Conservation (phyloP, 2,797 vertebrate genomes). For the Ptychadena robeensis region DNA sequence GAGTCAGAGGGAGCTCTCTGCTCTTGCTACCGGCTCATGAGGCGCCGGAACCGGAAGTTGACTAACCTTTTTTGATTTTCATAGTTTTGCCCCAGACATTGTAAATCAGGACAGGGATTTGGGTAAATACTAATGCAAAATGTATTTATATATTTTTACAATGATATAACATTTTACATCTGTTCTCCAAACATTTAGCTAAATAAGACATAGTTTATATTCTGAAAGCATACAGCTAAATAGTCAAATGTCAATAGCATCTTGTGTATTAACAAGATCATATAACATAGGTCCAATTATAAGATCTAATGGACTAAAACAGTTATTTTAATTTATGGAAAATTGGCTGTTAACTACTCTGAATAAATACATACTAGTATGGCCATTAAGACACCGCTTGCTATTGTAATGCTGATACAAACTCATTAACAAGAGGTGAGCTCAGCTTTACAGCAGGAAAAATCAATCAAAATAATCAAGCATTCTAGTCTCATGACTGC, state of each 20-base stretch:
- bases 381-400: background rate
- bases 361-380: slow-evolving; percentile 57
- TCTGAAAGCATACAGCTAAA: slow-evolving; percentile 1
- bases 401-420: slow-evolving; percentile 8
- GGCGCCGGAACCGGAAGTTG: no score
- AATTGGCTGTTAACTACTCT: slow-evolving; percentile 65
- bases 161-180: no score
- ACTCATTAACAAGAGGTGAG: slow-evolving; percentile 12
- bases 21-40: no score
- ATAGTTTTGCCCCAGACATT: no score
- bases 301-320: slow-evolving; percentile 64
- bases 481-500: background rate
- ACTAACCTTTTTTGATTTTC: no score
- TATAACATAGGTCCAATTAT: slow-evolving; percentile 55
- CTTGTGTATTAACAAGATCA: slow-evolving; percentile 56
- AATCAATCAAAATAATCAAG: slow-evolving; percentile 31
- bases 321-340: slow-evolving; percentile 64
- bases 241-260: slow-evolving; percentile 41
- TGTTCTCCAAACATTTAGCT: no score
- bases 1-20: no score
- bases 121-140: no score
- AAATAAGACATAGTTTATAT: slow-evolving; percentile 14
- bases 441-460: background rate
- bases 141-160: no score
- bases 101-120: no score